phyloP scores from a whole-genome alignment of 2,113 vertebrate genomes.

The Craseonycteris thonglongyai region DNA sequence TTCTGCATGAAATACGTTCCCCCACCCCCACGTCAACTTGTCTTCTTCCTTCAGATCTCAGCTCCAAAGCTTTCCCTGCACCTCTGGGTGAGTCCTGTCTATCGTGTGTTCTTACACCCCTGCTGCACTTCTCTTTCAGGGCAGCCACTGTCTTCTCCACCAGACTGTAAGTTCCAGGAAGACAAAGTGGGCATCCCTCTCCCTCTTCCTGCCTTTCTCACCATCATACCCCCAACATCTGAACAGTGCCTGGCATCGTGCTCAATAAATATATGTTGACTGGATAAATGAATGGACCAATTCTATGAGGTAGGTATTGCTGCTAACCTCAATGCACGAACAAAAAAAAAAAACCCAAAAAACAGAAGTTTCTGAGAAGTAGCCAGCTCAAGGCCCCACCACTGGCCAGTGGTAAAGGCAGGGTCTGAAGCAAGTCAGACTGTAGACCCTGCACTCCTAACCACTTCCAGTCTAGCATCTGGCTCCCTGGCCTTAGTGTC shows the following conservation, averaged over 20 bases:
- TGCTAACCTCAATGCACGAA: not conserved
- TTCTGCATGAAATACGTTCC: not conserved
- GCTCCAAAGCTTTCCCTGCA: not conserved
- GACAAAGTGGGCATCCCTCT: not conserved
- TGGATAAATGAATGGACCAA: not conserved
- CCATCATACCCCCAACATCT: not conserved
- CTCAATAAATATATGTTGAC: not conserved
- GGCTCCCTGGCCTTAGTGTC: not conserved
- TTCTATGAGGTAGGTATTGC: not conserved
- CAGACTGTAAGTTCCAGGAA: not conserved
- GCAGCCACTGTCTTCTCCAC: not conserved
- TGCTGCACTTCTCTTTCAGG: not conserved
- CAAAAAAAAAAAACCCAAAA: not conserved
- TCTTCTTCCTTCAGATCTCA: not conserved
- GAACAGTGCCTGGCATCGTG: not conserved
- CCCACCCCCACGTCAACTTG: fast-evolving
- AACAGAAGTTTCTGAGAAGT: not conserved
- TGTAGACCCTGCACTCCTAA: not conserved
- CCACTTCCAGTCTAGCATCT: not conserved
- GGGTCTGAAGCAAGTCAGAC: not conserved
- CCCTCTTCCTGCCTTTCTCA: not conserved
- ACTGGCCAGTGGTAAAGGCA: not conserved
- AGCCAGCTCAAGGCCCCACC: not conserved
- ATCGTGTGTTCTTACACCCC: fast-evolving
- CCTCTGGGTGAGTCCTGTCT: not conserved